A percentile compares a stretch with the other conserved stretches of the same genome.
Conservation (phyloP, 2,113 vertebrate species). For the Ifrita kowaldi region DNA sequence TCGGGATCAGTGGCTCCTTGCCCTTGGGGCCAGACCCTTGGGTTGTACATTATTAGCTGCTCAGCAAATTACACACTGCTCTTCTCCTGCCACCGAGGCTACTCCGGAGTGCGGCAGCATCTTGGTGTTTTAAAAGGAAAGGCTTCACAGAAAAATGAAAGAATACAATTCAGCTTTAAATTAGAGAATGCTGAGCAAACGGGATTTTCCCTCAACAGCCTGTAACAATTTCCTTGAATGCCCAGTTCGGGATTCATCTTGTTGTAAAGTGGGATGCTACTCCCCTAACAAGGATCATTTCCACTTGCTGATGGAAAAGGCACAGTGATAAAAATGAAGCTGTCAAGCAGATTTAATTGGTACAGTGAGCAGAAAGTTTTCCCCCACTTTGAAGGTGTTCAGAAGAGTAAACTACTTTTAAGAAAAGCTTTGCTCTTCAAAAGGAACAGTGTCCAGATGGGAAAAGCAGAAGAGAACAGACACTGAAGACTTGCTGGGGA, state of each 20-base stretch:
- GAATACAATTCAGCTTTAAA: not conserved
- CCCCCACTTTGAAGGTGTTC: not conserved
- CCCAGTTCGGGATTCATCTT: constrained; percentile 42
- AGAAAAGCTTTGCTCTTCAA: not conserved
- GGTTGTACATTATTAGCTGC: not conserved
- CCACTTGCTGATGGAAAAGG: not conserved
- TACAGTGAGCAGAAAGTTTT: not conserved
- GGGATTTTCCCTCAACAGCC: not conserved
- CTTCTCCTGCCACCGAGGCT: not conserved
- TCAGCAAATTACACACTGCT: constrained; percentile 1
- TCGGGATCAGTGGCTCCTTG: not conserved
- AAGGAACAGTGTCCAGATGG: not conserved
- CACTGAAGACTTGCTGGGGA: not conserved
- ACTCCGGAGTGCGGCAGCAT: not conserved
- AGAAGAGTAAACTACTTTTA: not conserved
- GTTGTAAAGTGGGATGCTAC: constrained; percentile 21
- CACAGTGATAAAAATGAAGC: not conserved
- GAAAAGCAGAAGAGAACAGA: not conserved
- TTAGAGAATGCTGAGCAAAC: constrained; percentile 17
- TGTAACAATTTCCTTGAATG: constrained; percentile 7
- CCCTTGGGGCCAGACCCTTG: not conserved
- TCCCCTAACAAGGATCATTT: constrained; percentile 7
- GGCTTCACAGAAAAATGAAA: not conserved
- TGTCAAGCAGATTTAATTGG: constrained; percentile 44
- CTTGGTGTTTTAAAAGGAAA: not conserved